Evolutionary conservation across 2,113 vertebrate species (phyloP).

Genomic region (Oceanites oceanicus): DNA sequence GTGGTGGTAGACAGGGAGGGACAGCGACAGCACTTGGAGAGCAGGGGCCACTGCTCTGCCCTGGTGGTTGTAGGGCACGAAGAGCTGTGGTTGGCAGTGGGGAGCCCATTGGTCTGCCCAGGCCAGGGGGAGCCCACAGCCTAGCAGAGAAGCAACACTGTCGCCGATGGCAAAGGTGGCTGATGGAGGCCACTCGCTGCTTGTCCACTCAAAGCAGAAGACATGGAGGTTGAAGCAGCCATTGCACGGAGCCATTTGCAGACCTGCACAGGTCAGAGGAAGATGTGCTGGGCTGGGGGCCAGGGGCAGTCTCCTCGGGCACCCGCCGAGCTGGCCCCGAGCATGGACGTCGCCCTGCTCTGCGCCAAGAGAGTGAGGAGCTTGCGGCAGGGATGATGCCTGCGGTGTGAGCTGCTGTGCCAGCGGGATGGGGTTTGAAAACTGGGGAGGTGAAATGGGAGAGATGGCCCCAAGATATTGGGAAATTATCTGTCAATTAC

Average conservation of each 20-base stretch:
- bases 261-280: neutral
- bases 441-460: accelerated
- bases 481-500: neutral
- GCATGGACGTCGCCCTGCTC: neutral
- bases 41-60: neutral
- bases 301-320: neutral
- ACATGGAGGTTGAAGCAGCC: too few relatives aligned
- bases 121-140: too few relatives aligned
- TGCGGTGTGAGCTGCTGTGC: neutral
- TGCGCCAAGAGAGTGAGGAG: neutral
- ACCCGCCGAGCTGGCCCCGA: accelerated
- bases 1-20: neutral
- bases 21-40: accelerated
- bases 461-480: neutral
- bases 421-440: neutral
- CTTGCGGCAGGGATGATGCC: neutral
- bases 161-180: accelerated
- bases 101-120: neutral
- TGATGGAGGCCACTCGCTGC: too few relatives aligned
- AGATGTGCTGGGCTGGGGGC: too few relatives aligned
- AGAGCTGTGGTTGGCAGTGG: neutral
- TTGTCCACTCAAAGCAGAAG: accelerated
- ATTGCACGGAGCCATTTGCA: accelerated
- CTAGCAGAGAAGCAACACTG: accelerated
- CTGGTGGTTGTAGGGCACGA: neutral